Percentiles rank a stretch among this genome's conserved stretches.
These are phyloP conservation scores for Lepidostoma basale DNA, from an alignment of 1,140 invertebrate species.

Conservation along the genomic window DNA sequence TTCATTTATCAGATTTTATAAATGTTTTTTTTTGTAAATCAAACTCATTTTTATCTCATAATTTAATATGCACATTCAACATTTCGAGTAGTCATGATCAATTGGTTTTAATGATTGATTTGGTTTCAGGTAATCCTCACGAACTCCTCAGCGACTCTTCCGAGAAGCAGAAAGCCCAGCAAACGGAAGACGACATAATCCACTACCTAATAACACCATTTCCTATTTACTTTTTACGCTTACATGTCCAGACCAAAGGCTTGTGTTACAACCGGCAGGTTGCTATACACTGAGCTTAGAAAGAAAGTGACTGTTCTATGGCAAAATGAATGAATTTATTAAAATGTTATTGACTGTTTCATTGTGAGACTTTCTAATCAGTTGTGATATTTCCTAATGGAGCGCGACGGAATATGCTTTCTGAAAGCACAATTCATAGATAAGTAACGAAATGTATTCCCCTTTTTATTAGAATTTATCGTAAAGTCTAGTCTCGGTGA, in stretches of 20 bases:
- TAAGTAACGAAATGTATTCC: constrained; percentile 20
- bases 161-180: constrained; percentile 60
- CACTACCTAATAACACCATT: constrained; percentile 3
- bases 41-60: too few species aligned
- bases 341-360: constrained; percentile 24
- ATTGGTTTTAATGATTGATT: background rate
- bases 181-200: constrained; percentile 61
- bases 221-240: constrained; percentile 23
- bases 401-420: constrained; percentile 25
- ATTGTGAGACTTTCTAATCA: constrained; percentile 11
- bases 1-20: too few species aligned
- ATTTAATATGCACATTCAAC: too few species aligned
- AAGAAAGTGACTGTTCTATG: constrained; percentile 11
- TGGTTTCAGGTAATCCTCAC: constrained; percentile 60
- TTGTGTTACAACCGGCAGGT: background rate
- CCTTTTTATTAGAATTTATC: constrained; percentile 9
- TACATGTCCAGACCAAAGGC: constrained; percentile 17
- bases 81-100: background rate
- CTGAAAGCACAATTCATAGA: constrained; percentile 29
- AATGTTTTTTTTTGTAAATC: too few species aligned
- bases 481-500: constrained; percentile 11
- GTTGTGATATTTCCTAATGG: constrained; percentile 30
- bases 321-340: constrained; percentile 22
- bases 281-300: constrained; percentile 7
- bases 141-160: constrained; percentile 60